Evolutionary conservation across 2,113 vertebrate genomes (phyloP).

Genomic region (Clarias gariepinus): DNA sequence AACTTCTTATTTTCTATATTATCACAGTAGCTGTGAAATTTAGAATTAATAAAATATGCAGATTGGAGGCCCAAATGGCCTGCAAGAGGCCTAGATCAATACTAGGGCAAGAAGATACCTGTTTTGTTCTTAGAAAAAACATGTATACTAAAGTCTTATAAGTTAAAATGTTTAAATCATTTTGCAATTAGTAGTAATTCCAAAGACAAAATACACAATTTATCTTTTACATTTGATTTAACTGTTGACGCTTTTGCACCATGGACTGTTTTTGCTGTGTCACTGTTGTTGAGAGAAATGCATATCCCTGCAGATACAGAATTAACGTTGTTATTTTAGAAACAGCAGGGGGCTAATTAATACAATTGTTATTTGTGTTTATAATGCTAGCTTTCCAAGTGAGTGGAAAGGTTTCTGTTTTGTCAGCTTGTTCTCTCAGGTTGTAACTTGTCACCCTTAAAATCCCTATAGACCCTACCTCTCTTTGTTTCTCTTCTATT

Average conservation of each 20-base stretch:
- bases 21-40: too few species aligned
- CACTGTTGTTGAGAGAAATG: constrained; percentile 65
- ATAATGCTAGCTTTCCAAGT: constrained; percentile 55
- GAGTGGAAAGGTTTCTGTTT: constrained; percentile 15
- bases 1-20: too few species aligned
- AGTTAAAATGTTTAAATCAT: constrained; percentile 35
- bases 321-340: constrained; percentile 46
- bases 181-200: constrained; percentile 50
- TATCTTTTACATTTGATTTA: constrained; percentile 48
- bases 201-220: constrained; percentile 58
- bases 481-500: neutral
- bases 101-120: neutral
- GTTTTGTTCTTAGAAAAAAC: neutral
- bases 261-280: constrained; percentile 43
- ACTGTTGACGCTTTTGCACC: constrained; percentile 34
- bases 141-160: neutral
- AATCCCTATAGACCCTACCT: neutral
- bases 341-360: constrained; percentile 61
- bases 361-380: constrained; percentile 55
- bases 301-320: constrained; percentile 46
- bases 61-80: too few species aligned
- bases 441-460: neutral
- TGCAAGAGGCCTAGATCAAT: neutral
- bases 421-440: constrained; percentile 30
- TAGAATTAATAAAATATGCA: too few species aligned